Conservation (phyloP, 2,797 vertebrate genomes). For the Bufotes viridis region DNA sequence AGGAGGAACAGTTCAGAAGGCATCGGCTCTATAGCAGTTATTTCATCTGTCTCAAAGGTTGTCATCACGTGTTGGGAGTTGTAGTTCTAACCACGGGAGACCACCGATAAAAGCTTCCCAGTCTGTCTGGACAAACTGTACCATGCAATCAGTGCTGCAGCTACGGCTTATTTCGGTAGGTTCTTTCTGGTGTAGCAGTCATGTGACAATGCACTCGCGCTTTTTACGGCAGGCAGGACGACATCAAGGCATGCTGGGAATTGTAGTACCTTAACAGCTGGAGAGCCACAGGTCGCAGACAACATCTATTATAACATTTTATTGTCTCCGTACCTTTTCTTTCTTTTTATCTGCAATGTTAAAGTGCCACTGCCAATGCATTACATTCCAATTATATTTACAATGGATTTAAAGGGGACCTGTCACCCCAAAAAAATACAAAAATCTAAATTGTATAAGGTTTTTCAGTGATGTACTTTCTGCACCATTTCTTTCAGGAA, state of each 20-base stretch:
- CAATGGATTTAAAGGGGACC: not conserved
- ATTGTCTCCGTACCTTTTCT: not conserved
- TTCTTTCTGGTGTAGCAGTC: too few relatives aligned
- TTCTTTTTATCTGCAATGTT: not conserved
- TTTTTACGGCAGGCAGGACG: not conserved
- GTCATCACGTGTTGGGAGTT: too few relatives aligned
- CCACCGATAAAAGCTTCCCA: not conserved
- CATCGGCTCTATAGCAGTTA: too few relatives aligned
- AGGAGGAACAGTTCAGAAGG: too few relatives aligned
- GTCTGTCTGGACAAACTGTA: not conserved
- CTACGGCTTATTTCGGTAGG: not conserved
- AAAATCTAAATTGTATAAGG: not conserved
- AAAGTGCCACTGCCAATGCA: constrained; percentile 28
- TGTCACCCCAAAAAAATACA: not conserved
- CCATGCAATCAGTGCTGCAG: too few relatives aligned
- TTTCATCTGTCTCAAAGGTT: too few relatives aligned
- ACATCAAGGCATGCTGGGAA: not conserved
- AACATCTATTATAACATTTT: not conserved
- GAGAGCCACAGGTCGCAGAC: not conserved
- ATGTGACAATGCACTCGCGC: not conserved
- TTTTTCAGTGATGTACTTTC: too few relatives aligned
- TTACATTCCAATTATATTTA: constrained; percentile 15
- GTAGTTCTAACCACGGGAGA: not conserved
- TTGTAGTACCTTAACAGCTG: not conserved
- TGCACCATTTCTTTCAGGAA: too few relatives aligned